Base-by-base conservation (phyloP, 2,113 vertebrate genomes). In the Bos javanicus region DNA sequence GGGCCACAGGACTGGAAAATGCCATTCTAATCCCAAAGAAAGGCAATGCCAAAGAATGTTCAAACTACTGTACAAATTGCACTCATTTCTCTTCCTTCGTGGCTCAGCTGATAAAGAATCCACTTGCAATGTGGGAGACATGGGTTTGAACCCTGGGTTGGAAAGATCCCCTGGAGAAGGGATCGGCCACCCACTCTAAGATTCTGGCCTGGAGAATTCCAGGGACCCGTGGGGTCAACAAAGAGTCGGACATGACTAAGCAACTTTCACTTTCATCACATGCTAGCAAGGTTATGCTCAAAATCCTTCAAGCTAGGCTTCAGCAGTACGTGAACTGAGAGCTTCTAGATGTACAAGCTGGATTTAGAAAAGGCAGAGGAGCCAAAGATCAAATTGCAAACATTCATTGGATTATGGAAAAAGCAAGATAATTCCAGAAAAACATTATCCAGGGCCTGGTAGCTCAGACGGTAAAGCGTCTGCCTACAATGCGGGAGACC, bases 391-490 rank as follows among this genome's bases (percentile, higher is more conserved):
- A 71, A 71, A 36, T 71, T 71, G n/a, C n/a, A 36, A 6, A 21
- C 64, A 71, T 71, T 36, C n/a, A 12, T 1, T 23, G 64, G 64
- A 71, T 71, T 71, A 71, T 36, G 64, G 64, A 21, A 71, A 71
- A 71, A 71, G 1, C 17, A 23, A 71, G 64, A 71, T 9, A 71
- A 71, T 71, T 71, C 10, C 64, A 71, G n/a, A 36, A 36, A 71
- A 71, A 71, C n/a, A 36, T 36, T 71, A 30, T 62, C 28, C 30
- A 28, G 28, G 60, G 13, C 28, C 13, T 62, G 60, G 28, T 62
- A 30, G 28, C 28, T 62, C 59, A 62, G 59, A 30, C 0, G 2
- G 13, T 30, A 62, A 62, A 62, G 28, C 0, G 0, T 62, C 30
- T 62, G 13, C 60, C 13, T 62, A 62, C 28, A 62, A 15, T 62